Evolutionary conservation across 2,888 invertebrate genomes (phyloP), one percentile per base, ranked within the genome.

Genomic region (Xanthorhoe designata): DNA sequence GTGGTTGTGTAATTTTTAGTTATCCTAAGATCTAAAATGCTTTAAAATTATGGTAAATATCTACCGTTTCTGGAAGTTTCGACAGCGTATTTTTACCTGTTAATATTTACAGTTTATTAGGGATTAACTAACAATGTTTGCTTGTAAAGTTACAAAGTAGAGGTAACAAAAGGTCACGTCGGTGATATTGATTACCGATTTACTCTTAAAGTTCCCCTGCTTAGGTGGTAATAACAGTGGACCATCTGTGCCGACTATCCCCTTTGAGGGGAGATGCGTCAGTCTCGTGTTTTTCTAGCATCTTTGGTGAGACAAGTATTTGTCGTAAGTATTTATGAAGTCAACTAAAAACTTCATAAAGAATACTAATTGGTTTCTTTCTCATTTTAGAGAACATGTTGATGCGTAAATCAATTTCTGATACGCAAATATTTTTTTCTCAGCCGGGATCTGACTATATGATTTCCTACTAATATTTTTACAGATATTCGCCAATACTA

Each of bases 231-330:
- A 91, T 89, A 91, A 85, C 79, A 77, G 79, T 75, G 82, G 78
- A 89, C 85, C 91, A 91, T 89, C 90, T 91, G 91, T 86, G 87
- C 79, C 82, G 61, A 71, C 70, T 75, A 78, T 81, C 87, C 87
- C 85, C 83, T 77, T 67, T 58, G 63, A 10, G 42, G 76, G 71
- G 72, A 78, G 79, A 64, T 64, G 67, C 57, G 63, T 24, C 58
- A 57, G 55, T 66, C 50, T 4, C 24, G 24, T 56, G 63, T 63
- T 66, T 54, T 62, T 62, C 50, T 42, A 62, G 29, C 63, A 29
- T 62, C 51, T 63, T 63, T 67, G 35, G 45, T 65, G 7, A 19
- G 56, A 60, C 49, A 64, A 66, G 53, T 17, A 50, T 19, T n/a
- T 47, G 32, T 32, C 24, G 4, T 49, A 49, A 24, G 24, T 24